Evolutionary conservation across 23 tunicate species (phyloP), one percentile per base, ranked within the genome.

Genomic region (Clavelina lepadiformis): DNA sequence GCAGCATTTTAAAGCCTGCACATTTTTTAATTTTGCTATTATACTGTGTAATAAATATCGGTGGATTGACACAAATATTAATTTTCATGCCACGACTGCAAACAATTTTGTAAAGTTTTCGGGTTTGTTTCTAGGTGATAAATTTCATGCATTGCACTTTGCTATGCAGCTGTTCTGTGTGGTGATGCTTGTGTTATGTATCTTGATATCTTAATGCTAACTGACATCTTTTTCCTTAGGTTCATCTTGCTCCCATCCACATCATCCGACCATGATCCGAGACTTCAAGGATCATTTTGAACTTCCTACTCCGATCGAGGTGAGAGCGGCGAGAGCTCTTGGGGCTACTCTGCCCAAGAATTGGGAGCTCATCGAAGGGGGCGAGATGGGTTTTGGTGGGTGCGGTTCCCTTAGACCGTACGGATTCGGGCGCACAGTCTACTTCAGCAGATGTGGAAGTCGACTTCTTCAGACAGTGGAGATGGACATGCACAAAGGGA

Each of bases 331-430:
- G 1, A 21, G 21, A 3, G 11, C 35, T 3, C 30, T 27, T n/a
- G 7, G 3, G 24, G 24, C 49, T 2, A 32, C 51, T 21, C 33
- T 25, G 44, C 35, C 34, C 25, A 11, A 36, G 28, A 60, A 44
- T 64, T 85, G 94, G 94, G 24, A 52, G 30, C 38, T 44, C 18
- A 26, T 85, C 7, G 36, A 67, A 6, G 97, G 97, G 5, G 97
- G 97, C 0, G 38, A n/a, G 20, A 52, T 89, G 5, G 75, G 83
- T 0, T 61, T 29, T 35, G 87, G 89, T 36, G 87, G 97, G 22
- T 89, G 97, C 62, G 97, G 97, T 21, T 62, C 82, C 2, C 24
- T 89, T 20, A 28, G 74, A 27, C 87, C 97, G 4, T 74, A 66
- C 34, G 97, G 97, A 19, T 81, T 56, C 52, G 82, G 91, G 0